Evolutionary conservation across 2,888 invertebrate species (phyloP), one percentile per base, ranked within the genome.

Genomic region (Exocentrus adspersus): DNA sequence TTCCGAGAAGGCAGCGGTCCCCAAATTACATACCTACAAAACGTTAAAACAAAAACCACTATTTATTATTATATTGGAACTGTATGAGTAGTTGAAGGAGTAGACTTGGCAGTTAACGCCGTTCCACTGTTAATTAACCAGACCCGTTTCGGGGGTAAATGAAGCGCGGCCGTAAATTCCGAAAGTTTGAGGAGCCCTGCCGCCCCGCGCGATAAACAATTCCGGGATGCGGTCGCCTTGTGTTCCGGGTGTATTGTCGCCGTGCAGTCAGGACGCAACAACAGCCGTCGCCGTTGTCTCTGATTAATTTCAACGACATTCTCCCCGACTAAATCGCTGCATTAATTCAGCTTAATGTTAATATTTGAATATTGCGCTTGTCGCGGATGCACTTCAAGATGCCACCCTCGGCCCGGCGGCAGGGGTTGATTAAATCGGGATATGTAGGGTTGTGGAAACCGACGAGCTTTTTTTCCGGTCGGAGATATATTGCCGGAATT

Each of bases 251-350:
- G 66, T 68, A 72, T 71, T 73, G 72, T 73, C 67, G 68, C 71
- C 71, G 73, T 72, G 72, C 74, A 72, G 71, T 75, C 72, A 72
- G 72, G 69, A 70, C 72, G 68, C 69, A 64, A 65, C 70, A 71
- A 72, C 72, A 71, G 73, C 71, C 70, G 72, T 71, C 69, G 72
- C 67, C 71, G 65, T 70, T 68, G 74, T 74, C 71, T 73, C 75
- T 75, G 73, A 77, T 77, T 77, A 77, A 77, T 77, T 75, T 74
- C 68, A 67, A 63, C 65, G 62, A 61, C 61, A 59, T 66, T 58
- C 65, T 57, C 53, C 57, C n/a, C n/a, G n/a, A 60, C 48, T 65
- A 67, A 43, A 65, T 64, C 66, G 61, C 57, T 57, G 56, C 64
- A 64, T 63, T 60, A 65, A 59, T 64, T 62, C 60, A 56, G 61